Evolutionary conservation across 2,113 vertebrate genomes (phyloP).

Genomic region (Struthidea cinerea): DNA sequence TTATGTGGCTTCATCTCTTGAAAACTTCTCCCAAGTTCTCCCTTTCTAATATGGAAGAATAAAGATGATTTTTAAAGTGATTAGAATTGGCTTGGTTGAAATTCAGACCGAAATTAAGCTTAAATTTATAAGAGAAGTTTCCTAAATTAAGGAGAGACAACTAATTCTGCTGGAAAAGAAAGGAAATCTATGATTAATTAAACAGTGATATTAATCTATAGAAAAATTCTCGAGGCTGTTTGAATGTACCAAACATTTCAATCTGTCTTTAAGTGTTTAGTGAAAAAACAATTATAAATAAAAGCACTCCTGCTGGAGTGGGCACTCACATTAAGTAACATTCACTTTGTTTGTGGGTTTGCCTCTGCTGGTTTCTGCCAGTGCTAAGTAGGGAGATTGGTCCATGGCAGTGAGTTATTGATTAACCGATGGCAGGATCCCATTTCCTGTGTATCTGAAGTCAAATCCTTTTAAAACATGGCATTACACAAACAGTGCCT

Average conservation of each 20-base stretch:
- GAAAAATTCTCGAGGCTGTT: background rate
- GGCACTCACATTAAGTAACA: background rate
- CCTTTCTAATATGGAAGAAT: background rate
- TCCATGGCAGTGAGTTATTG: background rate
- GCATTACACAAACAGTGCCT: background rate
- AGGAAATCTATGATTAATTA: background rate
- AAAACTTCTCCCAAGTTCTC: background rate
- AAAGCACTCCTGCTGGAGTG: background rate
- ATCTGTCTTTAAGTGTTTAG: background rate
- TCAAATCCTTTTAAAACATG: constrained; percentile 21
- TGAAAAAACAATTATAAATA: background rate
- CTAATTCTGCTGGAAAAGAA: background rate
- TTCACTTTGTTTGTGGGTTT: background rate
- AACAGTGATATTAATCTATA: background rate
- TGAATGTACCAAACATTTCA: background rate
- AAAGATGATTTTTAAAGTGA: background rate
- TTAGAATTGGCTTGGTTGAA: background rate
- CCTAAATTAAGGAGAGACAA: background rate
- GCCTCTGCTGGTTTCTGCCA: background rate
- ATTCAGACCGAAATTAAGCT: background rate
- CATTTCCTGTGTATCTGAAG: background rate
- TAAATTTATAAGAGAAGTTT: background rate
- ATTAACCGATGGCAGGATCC: background rate
- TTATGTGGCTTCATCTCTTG: background rate
- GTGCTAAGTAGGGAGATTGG: background rate